Evolutionary conservation across 2,888 invertebrate species (phyloP).

Genomic region (Hirtodrosophila confusa): DNA sequence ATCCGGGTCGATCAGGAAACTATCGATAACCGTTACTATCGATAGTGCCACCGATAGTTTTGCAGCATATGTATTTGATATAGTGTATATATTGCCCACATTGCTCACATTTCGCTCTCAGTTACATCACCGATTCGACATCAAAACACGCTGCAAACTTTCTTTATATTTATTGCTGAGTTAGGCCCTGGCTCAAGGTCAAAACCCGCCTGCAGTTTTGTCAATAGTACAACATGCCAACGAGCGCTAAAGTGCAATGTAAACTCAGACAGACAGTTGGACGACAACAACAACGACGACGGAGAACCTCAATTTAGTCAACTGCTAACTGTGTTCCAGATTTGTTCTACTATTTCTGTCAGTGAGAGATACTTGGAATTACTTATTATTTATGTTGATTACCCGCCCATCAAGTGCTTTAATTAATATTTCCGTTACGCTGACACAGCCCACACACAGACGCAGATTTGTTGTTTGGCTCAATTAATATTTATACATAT

Average conservation of each 20-base stretch:
- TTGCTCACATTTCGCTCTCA: constrained; percentile 39
- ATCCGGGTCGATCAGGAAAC: no score
- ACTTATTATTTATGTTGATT: constrained; percentile 45
- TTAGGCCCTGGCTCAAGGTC: constrained; percentile 66
- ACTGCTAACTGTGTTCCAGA: constrained; percentile 57
- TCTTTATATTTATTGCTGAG: constrained; percentile 42
- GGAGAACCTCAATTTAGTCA: constrained; percentile 50
- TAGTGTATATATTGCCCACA: constrained; percentile 14
- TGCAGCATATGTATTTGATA: constrained; percentile 4
- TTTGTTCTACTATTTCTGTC: constrained; percentile 55
- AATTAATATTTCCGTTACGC: constrained; percentile 68
- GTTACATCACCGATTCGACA: constrained; percentile 47
- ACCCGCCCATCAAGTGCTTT: constrained; percentile 55
- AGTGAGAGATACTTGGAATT: constrained; percentile 35
- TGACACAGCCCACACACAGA: constrained; percentile 19
- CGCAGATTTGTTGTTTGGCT: constrained; percentile 40
- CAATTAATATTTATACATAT: constrained; percentile 32
- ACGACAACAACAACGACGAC: constrained; percentile 7
- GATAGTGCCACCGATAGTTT: no score
- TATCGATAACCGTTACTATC: no score
- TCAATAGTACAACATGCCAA: constrained; percentile 58
- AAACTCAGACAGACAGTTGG: constrained; percentile 36
- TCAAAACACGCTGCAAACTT: constrained; percentile 28
- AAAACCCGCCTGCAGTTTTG: constrained; percentile 61
- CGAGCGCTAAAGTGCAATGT: constrained; percentile 40